Conservation (phyloP, 2,113 vertebrate genomes). For the Dicrurus megarhynchus region DNA sequence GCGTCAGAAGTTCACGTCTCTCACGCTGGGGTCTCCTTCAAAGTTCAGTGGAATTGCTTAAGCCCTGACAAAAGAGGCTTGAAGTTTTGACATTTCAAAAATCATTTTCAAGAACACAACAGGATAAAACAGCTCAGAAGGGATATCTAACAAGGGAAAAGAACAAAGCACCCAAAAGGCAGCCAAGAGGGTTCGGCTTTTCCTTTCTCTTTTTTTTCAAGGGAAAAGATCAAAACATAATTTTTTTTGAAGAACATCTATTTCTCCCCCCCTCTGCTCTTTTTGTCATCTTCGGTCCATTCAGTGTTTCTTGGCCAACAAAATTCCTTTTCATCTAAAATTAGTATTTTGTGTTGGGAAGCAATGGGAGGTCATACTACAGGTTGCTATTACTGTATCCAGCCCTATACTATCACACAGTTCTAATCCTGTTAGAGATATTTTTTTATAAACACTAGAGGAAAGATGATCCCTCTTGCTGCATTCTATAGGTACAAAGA, state of each 20-base stretch:
- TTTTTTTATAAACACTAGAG: background rate
- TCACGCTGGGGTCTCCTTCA: constrained; percentile 56
- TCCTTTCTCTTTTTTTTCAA: background rate
- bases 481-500: constrained; percentile 1
- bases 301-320: background rate
- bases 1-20: constrained; percentile 35
- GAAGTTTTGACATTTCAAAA: constrained; percentile 68
- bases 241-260: constrained; percentile 10
- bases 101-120: constrained; percentile 54
- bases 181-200: constrained; percentile 27
- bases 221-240: constrained; percentile 19
- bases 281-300: constrained; percentile 36
- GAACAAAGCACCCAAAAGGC: constrained; percentile 63
- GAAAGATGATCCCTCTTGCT: background rate
- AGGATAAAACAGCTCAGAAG: constrained; percentile 52
- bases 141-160: constrained; percentile 41
- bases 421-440: background rate
- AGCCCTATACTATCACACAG: background rate
- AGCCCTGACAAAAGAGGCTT: constrained; percentile 62
- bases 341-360: constrained; percentile 6
- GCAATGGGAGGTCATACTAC: background rate
- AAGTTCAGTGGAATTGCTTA: constrained; percentile 58
- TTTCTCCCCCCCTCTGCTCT: background rate
- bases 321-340: constrained; percentile 50
- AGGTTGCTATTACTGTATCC: background rate